These are phyloP conservation scores for Gastrophryne carolinensis DNA, from an alignment of 2,797 vertebrate species.

Conservation along the genomic window DNA sequence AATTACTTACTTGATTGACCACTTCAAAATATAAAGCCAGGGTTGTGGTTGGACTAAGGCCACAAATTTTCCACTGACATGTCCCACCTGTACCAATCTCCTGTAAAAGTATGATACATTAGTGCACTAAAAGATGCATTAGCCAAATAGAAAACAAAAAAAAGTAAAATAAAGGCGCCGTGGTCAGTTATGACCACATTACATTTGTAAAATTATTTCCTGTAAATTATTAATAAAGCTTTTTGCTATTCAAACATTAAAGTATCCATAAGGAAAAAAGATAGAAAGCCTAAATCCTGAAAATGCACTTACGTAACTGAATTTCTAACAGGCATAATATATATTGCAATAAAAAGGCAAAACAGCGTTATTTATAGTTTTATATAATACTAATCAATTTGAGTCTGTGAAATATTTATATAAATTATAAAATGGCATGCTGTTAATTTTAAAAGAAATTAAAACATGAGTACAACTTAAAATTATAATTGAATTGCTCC, in stretches of 20 bases:
- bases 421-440: too few relatives aligned
- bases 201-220: slow-evolving; percentile 21
- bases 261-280: not conserved
- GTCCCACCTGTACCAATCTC: slow-evolving; percentile 96
- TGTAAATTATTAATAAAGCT: not conserved
- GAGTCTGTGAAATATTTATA: too few relatives aligned
- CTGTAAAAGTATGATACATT: slow-evolving; percentile 64
- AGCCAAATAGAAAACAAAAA: not conserved
- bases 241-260: slow-evolving; percentile 16
- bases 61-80: slow-evolving; percentile 96
- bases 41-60: slow-evolving; percentile 86
- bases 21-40: slow-evolving; percentile 93
- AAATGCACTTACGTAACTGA: too few relatives aligned
- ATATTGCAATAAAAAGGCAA: too few relatives aligned
- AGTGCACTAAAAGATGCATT: not conserved
- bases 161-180: not conserved
- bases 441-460: too few relatives aligned
- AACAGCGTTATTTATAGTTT: too few relatives aligned
- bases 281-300: too few relatives aligned
- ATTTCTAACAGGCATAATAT: too few relatives aligned
- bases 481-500: too few relatives aligned
- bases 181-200: not conserved
- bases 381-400: too few relatives aligned
- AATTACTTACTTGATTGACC: slow-evolving; percentile 89
- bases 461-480: too few relatives aligned